Evolutionary conservation across 2,113 vertebrate species (phyloP).

Genomic region (Pteronura brasiliensis): DNA sequence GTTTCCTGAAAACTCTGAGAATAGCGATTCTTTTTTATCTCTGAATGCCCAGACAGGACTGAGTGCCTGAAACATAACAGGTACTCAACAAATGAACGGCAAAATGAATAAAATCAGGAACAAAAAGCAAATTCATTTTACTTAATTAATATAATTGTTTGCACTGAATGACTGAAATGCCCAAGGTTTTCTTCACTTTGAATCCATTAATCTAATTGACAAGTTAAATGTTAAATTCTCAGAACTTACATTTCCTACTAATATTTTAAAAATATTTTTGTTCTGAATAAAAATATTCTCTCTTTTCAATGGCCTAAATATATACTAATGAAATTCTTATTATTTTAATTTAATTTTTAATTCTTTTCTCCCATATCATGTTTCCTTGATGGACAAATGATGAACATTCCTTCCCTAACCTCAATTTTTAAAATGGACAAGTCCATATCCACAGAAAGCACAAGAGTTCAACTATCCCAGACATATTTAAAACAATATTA

Average conservation of each 20-base stretch:
- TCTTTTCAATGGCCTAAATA: background rate
- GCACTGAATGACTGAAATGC: background rate
- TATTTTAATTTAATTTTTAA: slow-evolving; percentile 4
- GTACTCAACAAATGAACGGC: background rate
- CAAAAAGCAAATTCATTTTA: background rate
- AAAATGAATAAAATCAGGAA: slow-evolving; percentile 25
- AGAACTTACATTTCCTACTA: slow-evolving; percentile 23
- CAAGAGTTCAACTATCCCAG: background rate
- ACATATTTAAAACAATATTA: background rate
- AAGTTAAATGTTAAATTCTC: slow-evolving; percentile 13
- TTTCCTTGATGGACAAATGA: background rate
- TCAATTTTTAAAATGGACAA: slow-evolving; percentile 11
- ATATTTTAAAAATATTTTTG: background rate
- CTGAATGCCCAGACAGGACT: background rate
- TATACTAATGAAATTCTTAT: background rate
- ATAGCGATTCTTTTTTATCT: background rate
- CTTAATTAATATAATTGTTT: slow-evolving; percentile 46
- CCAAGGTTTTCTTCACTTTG: slow-evolving; percentile 24
- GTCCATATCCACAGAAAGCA: background rate
- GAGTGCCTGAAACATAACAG: background rate
- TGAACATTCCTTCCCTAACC: background rate
- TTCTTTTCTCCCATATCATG: background rate
- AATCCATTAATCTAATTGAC: slow-evolving; percentile 25
- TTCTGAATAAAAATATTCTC: slow-evolving; percentile 27
- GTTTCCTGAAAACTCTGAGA: background rate